A percentile compares a stretch with the other conserved stretches of the same genome.
These are phyloP conservation scores for Drosophila bocqueti DNA, from an alignment of 1,140 invertebrate genomes.

Conservation along the genomic window DNA sequence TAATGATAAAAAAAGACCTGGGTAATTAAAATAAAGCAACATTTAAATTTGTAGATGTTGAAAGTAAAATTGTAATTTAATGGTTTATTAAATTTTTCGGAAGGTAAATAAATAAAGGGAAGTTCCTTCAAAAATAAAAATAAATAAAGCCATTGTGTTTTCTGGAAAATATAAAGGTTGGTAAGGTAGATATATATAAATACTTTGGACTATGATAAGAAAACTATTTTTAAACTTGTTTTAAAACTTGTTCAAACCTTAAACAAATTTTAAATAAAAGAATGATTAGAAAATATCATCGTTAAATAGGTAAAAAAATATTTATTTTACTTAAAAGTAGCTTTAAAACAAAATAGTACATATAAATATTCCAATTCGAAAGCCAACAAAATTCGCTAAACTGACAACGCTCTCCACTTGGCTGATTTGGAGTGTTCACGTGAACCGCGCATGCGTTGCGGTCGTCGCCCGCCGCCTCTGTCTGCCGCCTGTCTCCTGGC, in stretches of 20 bases:
- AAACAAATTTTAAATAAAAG: too few species aligned
- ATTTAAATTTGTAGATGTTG: neutral
- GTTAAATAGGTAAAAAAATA: neutral
- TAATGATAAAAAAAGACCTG: neutral
- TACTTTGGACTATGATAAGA: neutral
- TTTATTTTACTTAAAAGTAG: neutral
- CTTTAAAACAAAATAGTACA: neutral
- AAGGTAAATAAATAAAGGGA: too few species aligned
- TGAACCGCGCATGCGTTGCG: slow-evolving; percentile 69
- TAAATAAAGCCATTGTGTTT: neutral
- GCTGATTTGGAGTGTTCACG: slow-evolving; percentile 54
- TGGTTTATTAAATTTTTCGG: too few species aligned
- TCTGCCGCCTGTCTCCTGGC: slow-evolving; percentile 17
- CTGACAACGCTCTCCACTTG: slow-evolving; percentile 3
- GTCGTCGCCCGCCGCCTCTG: slow-evolving; percentile 25
- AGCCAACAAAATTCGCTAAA: neutral
- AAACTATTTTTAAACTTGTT: neutral
- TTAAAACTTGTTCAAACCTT: neutral
- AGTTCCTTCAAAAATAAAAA: neutral
- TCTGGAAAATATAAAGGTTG: neutral
- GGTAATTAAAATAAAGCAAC: neutral
- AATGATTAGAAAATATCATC: neutral
- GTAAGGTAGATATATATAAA: neutral
- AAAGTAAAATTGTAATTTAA: neutral
- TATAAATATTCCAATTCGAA: neutral